These are phyloP conservation scores for Ageneiosus marmoratus DNA, from an alignment of 2,113 vertebrate genomes.

Conservation along the genomic window DNA sequence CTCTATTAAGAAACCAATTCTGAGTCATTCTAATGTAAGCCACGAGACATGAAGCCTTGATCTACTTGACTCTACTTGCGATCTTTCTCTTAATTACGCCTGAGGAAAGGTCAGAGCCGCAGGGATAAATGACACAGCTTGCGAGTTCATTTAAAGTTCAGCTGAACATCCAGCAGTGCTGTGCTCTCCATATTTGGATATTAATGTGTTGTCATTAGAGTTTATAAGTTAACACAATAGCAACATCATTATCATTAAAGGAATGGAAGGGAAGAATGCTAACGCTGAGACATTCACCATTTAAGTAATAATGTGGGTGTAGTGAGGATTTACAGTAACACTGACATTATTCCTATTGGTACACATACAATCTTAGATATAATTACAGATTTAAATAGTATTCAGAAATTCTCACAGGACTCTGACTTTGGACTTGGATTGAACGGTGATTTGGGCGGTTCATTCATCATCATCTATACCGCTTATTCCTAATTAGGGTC, in stretches of 20 bases:
- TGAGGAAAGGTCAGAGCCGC: constrained; percentile 8
- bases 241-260: constrained; percentile 10
- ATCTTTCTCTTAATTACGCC: constrained; percentile 31
- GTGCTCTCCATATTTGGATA: background rate
- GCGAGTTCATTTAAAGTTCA: constrained; percentile 29
- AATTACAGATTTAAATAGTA: background rate
- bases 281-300: background rate
- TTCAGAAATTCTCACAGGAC: background rate
- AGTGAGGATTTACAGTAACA: background rate
- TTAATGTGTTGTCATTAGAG: constrained; percentile 21
- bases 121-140: constrained; percentile 8
- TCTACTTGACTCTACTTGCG: constrained; percentile 1
- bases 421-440: background rate
- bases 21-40: background rate
- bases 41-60: background rate
- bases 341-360: background rate
- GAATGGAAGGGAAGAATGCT: background rate
- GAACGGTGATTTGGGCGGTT: background rate
- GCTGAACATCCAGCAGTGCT: background rate
- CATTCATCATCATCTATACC: too few species aligned
- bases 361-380: background rate
- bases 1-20: background rate
- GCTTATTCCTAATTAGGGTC: too few species aligned
- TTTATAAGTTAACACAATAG: constrained; percentile 10
- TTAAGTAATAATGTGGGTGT: background rate